Percentiles rank a stretch among this genome's conserved stretches.
These are phyloP conservation scores for Rhamnusium bicolor DNA, from an alignment of 2,888 invertebrate genomes.

Conservation along the genomic window DNA sequence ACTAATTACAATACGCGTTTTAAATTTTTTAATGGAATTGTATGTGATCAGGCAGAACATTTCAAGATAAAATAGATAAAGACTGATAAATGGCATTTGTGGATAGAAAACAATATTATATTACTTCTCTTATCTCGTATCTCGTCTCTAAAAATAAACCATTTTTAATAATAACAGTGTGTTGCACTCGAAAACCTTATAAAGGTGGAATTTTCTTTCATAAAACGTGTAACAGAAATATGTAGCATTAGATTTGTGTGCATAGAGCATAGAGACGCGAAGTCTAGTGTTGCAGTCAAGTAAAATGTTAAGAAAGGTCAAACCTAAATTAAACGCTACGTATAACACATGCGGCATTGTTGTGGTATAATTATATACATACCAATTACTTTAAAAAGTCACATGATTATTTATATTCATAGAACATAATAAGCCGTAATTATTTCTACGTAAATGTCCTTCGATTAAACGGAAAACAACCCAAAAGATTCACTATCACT, in stretches of 20 bases:
- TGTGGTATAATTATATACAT: slow-evolving; percentile 50
- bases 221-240: slow-evolving; percentile 4
- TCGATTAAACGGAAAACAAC: not conserved
- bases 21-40: slow-evolving; percentile 25
- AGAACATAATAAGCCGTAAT: not conserved
- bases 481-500: not conserved
- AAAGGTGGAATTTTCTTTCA: slow-evolving; percentile 3
- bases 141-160: slow-evolving; percentile 37
- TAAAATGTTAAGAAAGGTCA: slow-evolving; percentile 65
- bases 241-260: not conserved
- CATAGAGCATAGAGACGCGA: slow-evolving; percentile 54
- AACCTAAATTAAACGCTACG: slow-evolving; percentile 61
- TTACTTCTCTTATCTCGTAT: slow-evolving; percentile 39
- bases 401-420: slow-evolving; percentile 37
- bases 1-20: slow-evolving; percentile 8
- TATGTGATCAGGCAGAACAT: slow-evolving; percentile 31
- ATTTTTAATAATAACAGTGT: slow-evolving; percentile 33
- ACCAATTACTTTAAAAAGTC: slow-evolving; percentile 51
- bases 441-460: not conserved
- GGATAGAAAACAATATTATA: slow-evolving; percentile 43
- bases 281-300: slow-evolving; percentile 58
- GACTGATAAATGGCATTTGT: slow-evolving; percentile 39
- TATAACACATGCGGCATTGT: slow-evolving; percentile 53
- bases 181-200: slow-evolving; percentile 29
- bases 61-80: slow-evolving; percentile 42